A percentile compares a stretch with the other conserved stretches of the same genome.
Conservation (phyloP, 2,113 vertebrate species). For the Symphodus melops region DNA sequence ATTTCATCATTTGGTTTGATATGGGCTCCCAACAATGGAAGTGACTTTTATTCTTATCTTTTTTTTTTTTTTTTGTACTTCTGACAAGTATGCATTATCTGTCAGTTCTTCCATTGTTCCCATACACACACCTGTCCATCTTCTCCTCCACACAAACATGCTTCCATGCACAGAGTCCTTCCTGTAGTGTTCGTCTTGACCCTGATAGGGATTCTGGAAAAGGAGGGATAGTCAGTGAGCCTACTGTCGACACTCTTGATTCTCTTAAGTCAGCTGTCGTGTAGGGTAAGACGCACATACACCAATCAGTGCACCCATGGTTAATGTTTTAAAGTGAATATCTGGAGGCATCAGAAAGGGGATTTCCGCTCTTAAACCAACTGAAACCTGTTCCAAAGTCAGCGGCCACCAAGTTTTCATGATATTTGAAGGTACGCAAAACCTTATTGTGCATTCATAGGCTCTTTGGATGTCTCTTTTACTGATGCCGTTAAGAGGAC, state of each 20-base stretch:
- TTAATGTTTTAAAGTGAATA: not conserved
- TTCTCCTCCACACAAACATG: slow-evolving; percentile 15
- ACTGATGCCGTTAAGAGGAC: not conserved
- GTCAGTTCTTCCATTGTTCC: slow-evolving; percentile 15
- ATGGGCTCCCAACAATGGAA: too few relatives aligned
- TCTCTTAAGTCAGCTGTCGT: not conserved
- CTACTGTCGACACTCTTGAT: not conserved
- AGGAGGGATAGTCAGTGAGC: slow-evolving; percentile 13
- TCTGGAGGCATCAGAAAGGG: not conserved
- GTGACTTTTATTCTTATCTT: too few relatives aligned
- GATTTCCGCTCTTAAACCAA: not conserved
- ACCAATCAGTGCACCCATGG: not conserved
- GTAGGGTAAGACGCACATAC: not conserved
- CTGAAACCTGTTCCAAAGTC: not conserved
- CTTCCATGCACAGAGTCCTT: slow-evolving; percentile 22
- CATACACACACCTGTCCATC: not conserved
- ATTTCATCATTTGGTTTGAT: not conserved
- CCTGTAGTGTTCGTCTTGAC: slow-evolving; percentile 22
- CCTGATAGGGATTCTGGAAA: slow-evolving; percentile 71
- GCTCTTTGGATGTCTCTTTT: too few relatives aligned
- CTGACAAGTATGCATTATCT: slow-evolving; percentile 11
- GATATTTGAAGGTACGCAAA: not conserved
- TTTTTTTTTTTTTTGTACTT: too few relatives aligned
- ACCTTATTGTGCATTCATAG: too few relatives aligned
- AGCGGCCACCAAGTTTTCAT: not conserved